Conservation (phyloP, 1,140 invertebrate genomes). For the Delia radicum region DNA sequence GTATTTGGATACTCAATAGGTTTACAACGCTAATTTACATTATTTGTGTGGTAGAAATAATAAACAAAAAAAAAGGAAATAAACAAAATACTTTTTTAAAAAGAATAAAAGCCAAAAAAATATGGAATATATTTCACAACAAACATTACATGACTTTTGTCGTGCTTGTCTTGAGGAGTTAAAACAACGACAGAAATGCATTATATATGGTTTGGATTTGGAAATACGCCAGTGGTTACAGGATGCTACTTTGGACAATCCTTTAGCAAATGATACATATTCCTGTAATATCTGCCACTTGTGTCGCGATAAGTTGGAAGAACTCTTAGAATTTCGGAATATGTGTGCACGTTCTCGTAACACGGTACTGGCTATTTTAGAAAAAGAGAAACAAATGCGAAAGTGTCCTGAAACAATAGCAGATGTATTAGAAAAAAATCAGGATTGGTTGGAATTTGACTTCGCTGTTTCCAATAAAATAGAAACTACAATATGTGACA, state of each 20-base stretch:
- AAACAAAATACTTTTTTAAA: too few relatives aligned
- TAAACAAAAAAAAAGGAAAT: too few relatives aligned
- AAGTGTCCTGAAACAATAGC: too few relatives aligned
- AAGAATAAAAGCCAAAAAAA: too few relatives aligned
- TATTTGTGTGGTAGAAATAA: too few relatives aligned
- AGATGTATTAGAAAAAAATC: too few relatives aligned
- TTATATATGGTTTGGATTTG: background rate
- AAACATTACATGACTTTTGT: slow-evolving; percentile 13
- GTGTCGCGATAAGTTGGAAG: slow-evolving; percentile 16
- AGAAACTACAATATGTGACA: too few relatives aligned
- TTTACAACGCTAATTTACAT: too few relatives aligned
- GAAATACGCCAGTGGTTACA: background rate
- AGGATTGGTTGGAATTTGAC: too few relatives aligned
- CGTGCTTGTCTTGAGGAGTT: slow-evolving; percentile 22
- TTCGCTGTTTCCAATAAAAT: too few relatives aligned
- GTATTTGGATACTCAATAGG: too few relatives aligned
- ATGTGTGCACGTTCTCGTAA: background rate
- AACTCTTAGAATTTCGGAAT: slow-evolving; percentile 5
- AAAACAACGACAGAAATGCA: slow-evolving; percentile 11
- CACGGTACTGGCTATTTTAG: background rate
- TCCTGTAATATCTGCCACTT: background rate
- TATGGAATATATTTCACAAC: background rate
- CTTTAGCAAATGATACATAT: background rate
- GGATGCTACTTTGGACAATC: background rate
- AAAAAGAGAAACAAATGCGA: too few relatives aligned